Percentiles rank a stretch among this genome's conserved stretches.
Evolutionary conservation across 53 echinoderm and acorn worm species (phyloP).

Genomic region (Arbacia lixula): DNA sequence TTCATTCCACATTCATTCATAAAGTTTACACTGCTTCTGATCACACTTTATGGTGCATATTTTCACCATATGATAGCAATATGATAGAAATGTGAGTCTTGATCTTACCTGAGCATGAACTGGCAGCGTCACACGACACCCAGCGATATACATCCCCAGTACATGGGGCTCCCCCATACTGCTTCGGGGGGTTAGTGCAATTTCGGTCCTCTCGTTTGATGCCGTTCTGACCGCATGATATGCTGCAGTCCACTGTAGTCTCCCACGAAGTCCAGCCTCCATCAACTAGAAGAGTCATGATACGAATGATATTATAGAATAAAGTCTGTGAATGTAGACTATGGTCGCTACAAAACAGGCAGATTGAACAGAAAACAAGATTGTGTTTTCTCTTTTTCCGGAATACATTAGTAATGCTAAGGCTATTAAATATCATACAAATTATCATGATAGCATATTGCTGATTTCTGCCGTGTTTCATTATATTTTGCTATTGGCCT

Average conservation of each 20-base stretch:
- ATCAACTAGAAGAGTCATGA: slow-evolving; percentile 63
- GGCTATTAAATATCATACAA: no score
- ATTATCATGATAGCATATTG: no score
- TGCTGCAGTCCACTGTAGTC: slow-evolving; percentile 56
- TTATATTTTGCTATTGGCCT: no score
- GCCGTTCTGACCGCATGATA: slow-evolving; percentile 67
- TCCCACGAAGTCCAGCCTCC: slow-evolving; percentile 77
- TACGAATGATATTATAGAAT: not conserved
- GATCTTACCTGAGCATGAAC: slow-evolving; percentile 14
- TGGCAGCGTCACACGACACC: slow-evolving; percentile 33
- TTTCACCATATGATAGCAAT: no score
- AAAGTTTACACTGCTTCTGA: no score
- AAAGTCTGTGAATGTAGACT: not conserved
- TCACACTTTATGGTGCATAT: no score
- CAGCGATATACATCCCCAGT: slow-evolving; percentile 60
- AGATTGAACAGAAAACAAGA: no score
- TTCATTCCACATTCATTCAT: no score
- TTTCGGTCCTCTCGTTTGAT: slow-evolving; percentile 58
- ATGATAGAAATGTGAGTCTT: no score
- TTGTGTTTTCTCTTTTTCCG: no score
- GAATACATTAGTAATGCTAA: not conserved
- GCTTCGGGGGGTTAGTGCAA: slow-evolving; percentile 67
- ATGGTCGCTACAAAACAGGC: no score
- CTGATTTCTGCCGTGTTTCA: no score
- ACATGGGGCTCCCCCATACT: slow-evolving; percentile 71